Evolutionary conservation across 2,888 invertebrate species (phyloP), one percentile per base, ranked within the genome.

Genomic region (Buathra laborator): DNA sequence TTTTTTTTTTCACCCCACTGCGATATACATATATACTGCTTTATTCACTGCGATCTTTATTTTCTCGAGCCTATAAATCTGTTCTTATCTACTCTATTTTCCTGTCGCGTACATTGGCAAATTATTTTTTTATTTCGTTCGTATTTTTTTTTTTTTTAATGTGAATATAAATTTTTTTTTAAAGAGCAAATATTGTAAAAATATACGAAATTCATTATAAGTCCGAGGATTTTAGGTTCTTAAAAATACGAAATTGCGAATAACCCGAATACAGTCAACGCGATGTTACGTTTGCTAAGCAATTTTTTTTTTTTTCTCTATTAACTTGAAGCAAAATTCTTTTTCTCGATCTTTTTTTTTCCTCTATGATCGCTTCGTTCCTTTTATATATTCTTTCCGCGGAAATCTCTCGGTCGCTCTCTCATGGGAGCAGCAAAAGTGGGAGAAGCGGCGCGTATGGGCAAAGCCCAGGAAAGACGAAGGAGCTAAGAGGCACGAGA

Each of bases 401-500:
- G 74, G 59, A 70, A 75, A 44, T 53, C 74, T 7, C 29, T 56
- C 62, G 66, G 32, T 56, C 43, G 72, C 43, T 72, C 14, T 53
- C 59, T 37, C 53, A 48, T 19, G 19, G 24, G 16, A 46, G 74
- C 29, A 29, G 16, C 37, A 72, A 71, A 12, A 46, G 64, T 2
- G 67, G 72, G 48, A 46, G 14, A 66, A n/a, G 19, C 24, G 44
- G 12, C 5, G 56, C 19, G 19, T 56, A 10, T 19, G 19, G 51
- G 46, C 10, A 64, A 37, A 71, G 32, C 37, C 56, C 56, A 74
- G 76, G 44, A 37, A 24, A 76, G 77, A 59, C 48, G 72, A 85
- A 70, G 51, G 78, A 64, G 76, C 74, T 37, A 44, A 44, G 53
- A 67, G 80, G 83, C 76, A 74, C 66, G 81, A 81, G 81, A 48